phyloP scores from a whole-genome alignment of 1,140 invertebrate genomes.

The Uloborus diversus region DNA sequence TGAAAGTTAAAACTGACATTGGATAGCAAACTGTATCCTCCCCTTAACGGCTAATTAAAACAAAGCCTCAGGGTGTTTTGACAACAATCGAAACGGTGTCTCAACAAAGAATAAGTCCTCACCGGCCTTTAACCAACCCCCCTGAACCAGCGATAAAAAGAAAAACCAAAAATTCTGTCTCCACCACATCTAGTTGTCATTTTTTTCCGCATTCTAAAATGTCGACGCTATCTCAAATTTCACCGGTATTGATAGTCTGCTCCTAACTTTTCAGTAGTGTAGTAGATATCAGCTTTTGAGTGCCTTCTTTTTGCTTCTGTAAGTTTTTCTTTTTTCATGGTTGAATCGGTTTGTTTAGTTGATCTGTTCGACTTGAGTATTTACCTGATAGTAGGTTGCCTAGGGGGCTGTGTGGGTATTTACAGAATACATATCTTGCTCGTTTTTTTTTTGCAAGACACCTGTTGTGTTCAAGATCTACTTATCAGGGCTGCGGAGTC shows the following conservation, averaged over 20 bases:
- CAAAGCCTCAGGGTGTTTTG: conserved; percentile 32
- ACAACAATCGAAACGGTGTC: conserved; percentile 47
- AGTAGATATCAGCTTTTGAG: conserved; percentile 25
- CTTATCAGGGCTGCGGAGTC: no score
- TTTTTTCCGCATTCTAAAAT: conserved; percentile 50
- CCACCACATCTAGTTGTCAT: neutral
- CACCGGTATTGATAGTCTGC: conserved; percentile 18
- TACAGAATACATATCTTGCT: no score
- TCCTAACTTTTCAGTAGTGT: conserved; percentile 8
- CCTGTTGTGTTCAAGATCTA: no score
- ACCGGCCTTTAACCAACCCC: neutral
- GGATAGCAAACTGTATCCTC: conserved; percentile 39
- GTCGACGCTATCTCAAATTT: conserved; percentile 36
- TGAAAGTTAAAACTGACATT: conserved; percentile 31
- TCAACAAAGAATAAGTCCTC: conserved; percentile 23
- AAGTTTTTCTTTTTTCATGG: conserved; percentile 11
- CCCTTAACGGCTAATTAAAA: conserved; percentile 44
- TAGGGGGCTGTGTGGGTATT: conserved; percentile 10
- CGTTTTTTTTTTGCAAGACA: no score
- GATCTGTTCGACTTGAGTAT: conserved; percentile 10
- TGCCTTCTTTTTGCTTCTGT: conserved; percentile 5
- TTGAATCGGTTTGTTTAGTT: conserved; percentile 30
- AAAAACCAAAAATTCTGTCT: neutral
- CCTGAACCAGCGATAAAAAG: neutral
- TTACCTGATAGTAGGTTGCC: conserved; percentile 10